Evolutionary conservation across 1,140 invertebrate species (phyloP).

Genomic region (Procambarus clarkii): DNA sequence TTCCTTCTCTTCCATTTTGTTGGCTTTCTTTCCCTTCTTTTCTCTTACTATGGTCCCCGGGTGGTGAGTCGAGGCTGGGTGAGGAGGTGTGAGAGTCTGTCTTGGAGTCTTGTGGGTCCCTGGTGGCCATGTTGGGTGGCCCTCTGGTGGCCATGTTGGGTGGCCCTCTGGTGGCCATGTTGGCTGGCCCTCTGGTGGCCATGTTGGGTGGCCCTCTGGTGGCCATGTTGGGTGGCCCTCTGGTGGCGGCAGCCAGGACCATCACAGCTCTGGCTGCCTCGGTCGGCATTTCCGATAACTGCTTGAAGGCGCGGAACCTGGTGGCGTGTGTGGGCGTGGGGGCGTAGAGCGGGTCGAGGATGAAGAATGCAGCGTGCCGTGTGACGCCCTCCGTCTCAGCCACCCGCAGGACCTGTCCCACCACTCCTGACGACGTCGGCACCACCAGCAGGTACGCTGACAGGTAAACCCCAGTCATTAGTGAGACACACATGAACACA

Average conservation of each 20-base stretch:
- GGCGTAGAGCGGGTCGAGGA: constrained; percentile 55
- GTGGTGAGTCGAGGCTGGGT: neutral
- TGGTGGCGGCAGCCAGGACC: constrained; percentile 13
- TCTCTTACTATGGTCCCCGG: neutral
- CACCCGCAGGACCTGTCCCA: constrained; percentile 24
- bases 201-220: neutral
- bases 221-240: constrained; percentile 13
- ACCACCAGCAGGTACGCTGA: constrained; percentile 51
- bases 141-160: neutral
- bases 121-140: neutral
- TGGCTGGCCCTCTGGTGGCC: neutral
- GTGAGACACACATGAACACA: neutral
- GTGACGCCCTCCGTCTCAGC: constrained; percentile 39
- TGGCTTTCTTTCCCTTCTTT: neutral
- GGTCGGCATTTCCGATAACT: neutral
- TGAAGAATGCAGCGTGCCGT: constrained; percentile 31
- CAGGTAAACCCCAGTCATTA: neutral
- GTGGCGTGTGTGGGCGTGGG: constrained; percentile 6
- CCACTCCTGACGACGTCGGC: constrained; percentile 17
- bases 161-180: constrained; percentile 13
- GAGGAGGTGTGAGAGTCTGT: no score
- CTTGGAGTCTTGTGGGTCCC: no score
- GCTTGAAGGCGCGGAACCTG: neutral
- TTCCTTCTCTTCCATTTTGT: neutral
- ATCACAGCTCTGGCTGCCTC: constrained; percentile 33